These are phyloP conservation scores for Patella ulyssiponensis DNA, from an alignment of 2,888 invertebrate species.

Conservation along the genomic window DNA sequence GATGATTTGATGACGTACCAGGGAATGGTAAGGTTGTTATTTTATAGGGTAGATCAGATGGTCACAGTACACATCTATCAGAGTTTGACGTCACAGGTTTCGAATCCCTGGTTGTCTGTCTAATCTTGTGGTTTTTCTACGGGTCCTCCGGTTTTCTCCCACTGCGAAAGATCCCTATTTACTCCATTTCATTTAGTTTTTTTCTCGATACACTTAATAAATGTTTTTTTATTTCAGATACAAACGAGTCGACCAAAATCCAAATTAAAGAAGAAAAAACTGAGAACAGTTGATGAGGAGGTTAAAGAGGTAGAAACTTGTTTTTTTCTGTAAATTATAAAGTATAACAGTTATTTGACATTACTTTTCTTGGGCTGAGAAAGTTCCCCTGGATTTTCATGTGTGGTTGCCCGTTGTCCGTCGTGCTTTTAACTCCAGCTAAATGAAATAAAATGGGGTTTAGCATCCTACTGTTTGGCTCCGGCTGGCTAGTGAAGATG, in stretches of 20 bases:
- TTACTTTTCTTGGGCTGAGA: too few relatives aligned
- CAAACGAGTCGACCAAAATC: conserved; percentile 62
- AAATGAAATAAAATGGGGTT: too few relatives aligned
- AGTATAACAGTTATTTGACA: too few relatives aligned
- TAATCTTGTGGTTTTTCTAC: too few relatives aligned
- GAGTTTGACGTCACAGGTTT: too few relatives aligned
- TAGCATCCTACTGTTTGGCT: too few relatives aligned
- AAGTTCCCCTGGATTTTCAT: too few relatives aligned
- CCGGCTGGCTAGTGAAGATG: too few relatives aligned
- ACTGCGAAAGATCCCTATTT: too few relatives aligned
- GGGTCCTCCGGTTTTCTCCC: too few relatives aligned
- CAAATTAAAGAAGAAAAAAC: conserved; percentile 45
- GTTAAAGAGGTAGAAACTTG: conserved; percentile 50
- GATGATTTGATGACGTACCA: conserved; percentile 50
- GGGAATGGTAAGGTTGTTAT: conserved; percentile 45
- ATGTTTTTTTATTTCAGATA: conserved; percentile 46
- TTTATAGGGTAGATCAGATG: not conserved
- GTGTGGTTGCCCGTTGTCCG: not conserved
- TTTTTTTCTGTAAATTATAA: not conserved
- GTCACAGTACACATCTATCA: not conserved
- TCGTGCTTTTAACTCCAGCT: too few relatives aligned
- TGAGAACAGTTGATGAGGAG: conserved; percentile 55
- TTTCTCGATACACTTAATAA: not conserved
- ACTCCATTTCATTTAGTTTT: not conserved
- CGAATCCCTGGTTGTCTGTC: too few relatives aligned